Evolutionary conservation across 2,797 vertebrate genomes (phyloP).

Genomic region (Crypturellus tataupa): DNA sequence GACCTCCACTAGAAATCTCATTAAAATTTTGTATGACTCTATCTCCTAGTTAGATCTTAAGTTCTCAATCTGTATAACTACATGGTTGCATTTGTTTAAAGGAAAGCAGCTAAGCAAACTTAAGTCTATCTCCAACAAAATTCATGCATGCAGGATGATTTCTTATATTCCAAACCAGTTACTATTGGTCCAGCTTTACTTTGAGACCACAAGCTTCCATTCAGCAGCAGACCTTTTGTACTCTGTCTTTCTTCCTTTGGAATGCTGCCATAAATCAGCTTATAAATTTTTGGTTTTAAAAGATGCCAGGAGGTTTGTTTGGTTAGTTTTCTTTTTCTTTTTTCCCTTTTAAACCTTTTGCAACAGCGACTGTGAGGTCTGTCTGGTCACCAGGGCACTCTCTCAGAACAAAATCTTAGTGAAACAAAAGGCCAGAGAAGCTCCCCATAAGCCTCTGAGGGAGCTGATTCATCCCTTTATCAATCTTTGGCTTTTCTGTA

Average conservation of each 20-base stretch:
- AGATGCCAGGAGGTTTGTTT: background rate
- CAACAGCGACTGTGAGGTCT: conserved; percentile 34
- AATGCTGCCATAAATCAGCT: conserved; percentile 72
- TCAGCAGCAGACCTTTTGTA: conserved; percentile 67
- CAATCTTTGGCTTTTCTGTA: conserved; percentile 45
- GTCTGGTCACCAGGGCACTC: conserved; percentile 42
- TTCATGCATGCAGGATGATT: conserved; percentile 43
- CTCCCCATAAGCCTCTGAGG: conserved; percentile 5
- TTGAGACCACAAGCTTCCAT: conserved; percentile 64
- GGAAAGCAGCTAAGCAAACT: conserved; percentile 28
- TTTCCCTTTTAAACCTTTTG: background rate
- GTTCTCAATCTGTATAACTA: background rate
- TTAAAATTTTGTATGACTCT: background rate
- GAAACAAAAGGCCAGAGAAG: conserved; percentile 50
- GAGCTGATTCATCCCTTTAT: conserved; percentile 52
- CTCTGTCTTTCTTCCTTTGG: conserved; percentile 68
- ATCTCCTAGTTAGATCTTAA: background rate
- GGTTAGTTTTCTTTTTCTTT: background rate
- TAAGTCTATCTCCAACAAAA: background rate
- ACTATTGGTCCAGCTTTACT: conserved; percentile 31
- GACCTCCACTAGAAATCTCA: background rate
- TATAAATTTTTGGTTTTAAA: conserved; percentile 61
- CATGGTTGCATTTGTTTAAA: conserved; percentile 9
- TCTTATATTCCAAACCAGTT: conserved; percentile 67
- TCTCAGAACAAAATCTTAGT: conserved; percentile 37